Evolutionary conservation across 2,113 vertebrate species (phyloP).

Genomic region (Helogale parvula): DNA sequence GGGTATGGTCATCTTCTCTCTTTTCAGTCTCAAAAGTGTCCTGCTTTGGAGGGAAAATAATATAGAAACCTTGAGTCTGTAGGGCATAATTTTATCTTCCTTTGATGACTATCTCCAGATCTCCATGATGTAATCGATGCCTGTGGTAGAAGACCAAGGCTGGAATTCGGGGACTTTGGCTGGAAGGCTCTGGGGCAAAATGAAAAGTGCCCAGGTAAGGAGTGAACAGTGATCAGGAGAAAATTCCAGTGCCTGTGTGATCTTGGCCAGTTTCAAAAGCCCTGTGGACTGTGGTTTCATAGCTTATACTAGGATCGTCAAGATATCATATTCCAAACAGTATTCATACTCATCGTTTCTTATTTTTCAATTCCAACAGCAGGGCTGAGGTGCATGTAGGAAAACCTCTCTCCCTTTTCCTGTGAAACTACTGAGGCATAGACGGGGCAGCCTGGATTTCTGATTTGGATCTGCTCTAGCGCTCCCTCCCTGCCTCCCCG

Average conservation of each 20-base stretch:
- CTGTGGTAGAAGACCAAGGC: not conserved
- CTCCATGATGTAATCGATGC: rapidly evolving
- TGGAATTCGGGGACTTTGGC: not conserved
- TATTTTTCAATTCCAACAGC: not conserved
- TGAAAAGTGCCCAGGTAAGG: not conserved
- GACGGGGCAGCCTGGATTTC: rapidly evolving
- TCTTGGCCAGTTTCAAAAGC: not conserved
- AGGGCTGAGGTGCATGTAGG: not conserved
- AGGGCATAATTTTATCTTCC: not conserved
- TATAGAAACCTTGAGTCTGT: not conserved
- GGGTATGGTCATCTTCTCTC: rapidly evolving
- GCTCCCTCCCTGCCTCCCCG: not conserved
- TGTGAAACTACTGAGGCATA: not conserved
- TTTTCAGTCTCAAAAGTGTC: not conserved
- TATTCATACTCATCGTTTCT: too few relatives aligned
- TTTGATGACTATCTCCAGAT: not conserved
- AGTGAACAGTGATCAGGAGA: not conserved
- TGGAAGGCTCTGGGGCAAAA: rapidly evolving
- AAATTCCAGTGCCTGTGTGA: not conserved
- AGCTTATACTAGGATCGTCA: not conserved
- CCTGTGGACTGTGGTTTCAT: not conserved
- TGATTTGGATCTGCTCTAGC: rapidly evolving
- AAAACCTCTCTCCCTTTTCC: rapidly evolving
- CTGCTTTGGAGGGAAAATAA: not conserved
- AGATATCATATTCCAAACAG: not conserved